phyloP scores from a whole-genome alignment of 2,888 invertebrate genomes.

The Spodoptera littoralis region DNA sequence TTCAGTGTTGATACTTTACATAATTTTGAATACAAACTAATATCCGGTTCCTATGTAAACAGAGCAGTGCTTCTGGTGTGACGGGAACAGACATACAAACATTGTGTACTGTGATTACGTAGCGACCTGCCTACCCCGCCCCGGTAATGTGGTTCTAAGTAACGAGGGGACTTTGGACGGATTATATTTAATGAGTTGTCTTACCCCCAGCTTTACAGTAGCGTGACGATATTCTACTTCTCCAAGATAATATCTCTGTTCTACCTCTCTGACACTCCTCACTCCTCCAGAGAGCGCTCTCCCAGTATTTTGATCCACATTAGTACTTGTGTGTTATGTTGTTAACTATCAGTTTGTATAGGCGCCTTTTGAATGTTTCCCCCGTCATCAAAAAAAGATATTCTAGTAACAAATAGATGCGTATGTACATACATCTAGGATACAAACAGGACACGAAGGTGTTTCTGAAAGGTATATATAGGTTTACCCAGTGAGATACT shows the following conservation, averaged over 20 bases:
- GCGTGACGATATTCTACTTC: slow-evolving; percentile 45
- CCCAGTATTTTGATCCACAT: not conserved
- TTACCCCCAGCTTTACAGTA: slow-evolving; percentile 34
- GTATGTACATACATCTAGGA: too few species aligned
- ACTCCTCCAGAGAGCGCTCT: slow-evolving; percentile 8
- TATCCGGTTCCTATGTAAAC: too few species aligned
- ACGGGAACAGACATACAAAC: slow-evolving; percentile 13
- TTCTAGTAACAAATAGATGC: too few species aligned
- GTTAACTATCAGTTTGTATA: too few species aligned
- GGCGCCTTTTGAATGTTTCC: too few species aligned
- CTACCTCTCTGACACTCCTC: slow-evolving; percentile 36
- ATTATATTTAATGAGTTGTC: slow-evolving; percentile 53
- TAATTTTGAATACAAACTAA: too few species aligned
- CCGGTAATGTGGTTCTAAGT: slow-evolving; percentile 55
- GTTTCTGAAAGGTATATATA: too few species aligned
- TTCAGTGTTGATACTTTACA: too few species aligned
- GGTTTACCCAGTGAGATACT: too few species aligned
- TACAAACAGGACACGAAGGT: too few species aligned
- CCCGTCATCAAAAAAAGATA: too few species aligned
- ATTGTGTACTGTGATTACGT: slow-evolving; percentile 36
- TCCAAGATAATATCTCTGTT: slow-evolving; percentile 22
- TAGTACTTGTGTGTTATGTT: not conserved
- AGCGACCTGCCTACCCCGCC: slow-evolving; percentile 37
- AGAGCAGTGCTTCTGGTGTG: too few species aligned
- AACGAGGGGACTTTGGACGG: slow-evolving; percentile 45